Conservation (phyloP, 2,888 invertebrate genomes). For the Incurvaria masculella region DNA sequence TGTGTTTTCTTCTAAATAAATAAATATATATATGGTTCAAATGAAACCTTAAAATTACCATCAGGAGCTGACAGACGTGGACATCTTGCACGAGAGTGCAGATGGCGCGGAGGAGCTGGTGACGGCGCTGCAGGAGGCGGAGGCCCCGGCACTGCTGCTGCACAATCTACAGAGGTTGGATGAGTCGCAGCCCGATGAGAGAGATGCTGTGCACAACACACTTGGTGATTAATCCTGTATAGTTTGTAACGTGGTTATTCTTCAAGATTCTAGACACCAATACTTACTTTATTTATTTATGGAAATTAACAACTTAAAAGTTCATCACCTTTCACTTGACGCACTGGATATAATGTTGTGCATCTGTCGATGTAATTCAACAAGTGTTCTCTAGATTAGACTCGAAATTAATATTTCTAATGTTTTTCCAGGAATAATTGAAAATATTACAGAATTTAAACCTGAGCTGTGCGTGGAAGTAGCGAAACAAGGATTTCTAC, state of each 20-base stretch:
- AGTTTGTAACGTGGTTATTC: constrained; percentile 22
- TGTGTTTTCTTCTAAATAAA: no score
- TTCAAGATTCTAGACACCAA: constrained; percentile 5
- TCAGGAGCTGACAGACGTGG: constrained; percentile 95
- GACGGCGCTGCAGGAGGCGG: constrained; percentile 84
- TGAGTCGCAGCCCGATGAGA: constrained; percentile 89
- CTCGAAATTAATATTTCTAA: background rate
- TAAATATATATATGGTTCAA: no score
- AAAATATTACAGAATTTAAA: constrained; percentile 91
- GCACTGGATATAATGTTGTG: no score
- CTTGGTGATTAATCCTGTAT: constrained; percentile 52
- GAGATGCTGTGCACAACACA: constrained; percentile 95
- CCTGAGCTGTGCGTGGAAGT: constrained; percentile 82
- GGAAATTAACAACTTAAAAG: no score
- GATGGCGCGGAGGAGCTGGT: constrained; percentile 88
- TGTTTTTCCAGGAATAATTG: constrained; percentile 70
- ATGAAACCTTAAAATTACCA: no score
- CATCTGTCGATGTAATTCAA: background rate
- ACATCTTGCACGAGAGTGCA: constrained; percentile 90
- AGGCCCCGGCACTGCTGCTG: constrained; percentile 84
- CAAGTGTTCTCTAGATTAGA: background rate
- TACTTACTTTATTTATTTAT: background rate
- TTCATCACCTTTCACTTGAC: no score
- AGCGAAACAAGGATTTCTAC: constrained; percentile 85
- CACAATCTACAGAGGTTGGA: constrained; percentile 93